Evolutionary conservation across 2,797 vertebrate genomes (phyloP).

Genomic region (Pelobates cultripes): DNA sequence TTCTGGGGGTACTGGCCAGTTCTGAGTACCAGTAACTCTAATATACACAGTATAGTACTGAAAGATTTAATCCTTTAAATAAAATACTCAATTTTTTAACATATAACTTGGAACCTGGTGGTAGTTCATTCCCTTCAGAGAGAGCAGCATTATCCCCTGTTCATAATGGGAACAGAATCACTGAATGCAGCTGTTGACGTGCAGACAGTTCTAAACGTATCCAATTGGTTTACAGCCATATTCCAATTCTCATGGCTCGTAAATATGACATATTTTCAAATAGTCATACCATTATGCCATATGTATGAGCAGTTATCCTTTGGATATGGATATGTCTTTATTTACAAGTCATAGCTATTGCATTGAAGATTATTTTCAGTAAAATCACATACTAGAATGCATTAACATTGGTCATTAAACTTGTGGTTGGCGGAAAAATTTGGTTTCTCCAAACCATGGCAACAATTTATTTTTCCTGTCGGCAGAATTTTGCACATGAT

Average conservation of each 20-base stretch:
- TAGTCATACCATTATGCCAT: background rate
- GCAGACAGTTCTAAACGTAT: constrained; percentile 75
- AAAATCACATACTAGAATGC: too few species aligned
- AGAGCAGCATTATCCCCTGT: background rate
- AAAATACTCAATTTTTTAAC: background rate
- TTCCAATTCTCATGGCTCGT: constrained; percentile 52
- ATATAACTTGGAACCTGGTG: background rate
- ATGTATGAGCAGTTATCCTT: background rate
- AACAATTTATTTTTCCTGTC: too few species aligned
- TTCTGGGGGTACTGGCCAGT: too few species aligned
- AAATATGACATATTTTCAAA: constrained; percentile 22
- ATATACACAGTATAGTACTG: too few species aligned
- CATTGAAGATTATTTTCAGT: background rate
- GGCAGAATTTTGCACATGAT: too few species aligned
- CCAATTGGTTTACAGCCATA: constrained; percentile 74
- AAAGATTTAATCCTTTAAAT: too few species aligned
- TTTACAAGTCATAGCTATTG: background rate
- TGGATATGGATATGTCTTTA: background rate
- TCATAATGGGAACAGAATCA: background rate
- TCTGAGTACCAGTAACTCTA: too few species aligned
- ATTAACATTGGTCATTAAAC: too few species aligned
- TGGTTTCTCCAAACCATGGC: too few species aligned
- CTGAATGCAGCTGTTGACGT: constrained; percentile 76
- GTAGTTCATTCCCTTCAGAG: background rate
- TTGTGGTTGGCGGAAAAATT: too few species aligned